Evolutionary conservation across 1,140 invertebrate genomes (phyloP).

Genomic region (Tetragnatha versicolor): DNA sequence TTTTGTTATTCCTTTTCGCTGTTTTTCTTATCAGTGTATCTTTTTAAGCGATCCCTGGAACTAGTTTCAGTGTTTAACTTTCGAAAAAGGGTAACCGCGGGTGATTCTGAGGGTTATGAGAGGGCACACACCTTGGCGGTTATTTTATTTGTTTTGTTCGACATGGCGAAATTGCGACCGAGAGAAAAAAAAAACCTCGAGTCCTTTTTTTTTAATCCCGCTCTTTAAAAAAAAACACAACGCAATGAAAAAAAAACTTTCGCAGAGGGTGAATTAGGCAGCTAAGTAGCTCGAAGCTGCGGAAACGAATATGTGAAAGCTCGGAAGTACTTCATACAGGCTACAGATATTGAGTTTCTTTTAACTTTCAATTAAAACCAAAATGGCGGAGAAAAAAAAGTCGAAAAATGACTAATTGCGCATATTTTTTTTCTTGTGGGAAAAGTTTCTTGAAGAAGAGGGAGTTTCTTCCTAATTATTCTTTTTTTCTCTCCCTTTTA

Average conservation of each 20-base stretch:
- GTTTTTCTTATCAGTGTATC: not conserved
- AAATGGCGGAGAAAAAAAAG: constrained; percentile 22
- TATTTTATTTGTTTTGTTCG: constrained; percentile 48
- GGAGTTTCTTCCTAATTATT: not conserved
- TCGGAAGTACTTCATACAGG: constrained; percentile 22
- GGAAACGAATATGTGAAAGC: constrained; percentile 37
- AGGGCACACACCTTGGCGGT: constrained; percentile 9
- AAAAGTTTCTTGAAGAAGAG: constrained; percentile 13
- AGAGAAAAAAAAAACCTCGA: not conserved
- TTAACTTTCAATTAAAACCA: constrained; percentile 52
- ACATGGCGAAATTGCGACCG: constrained; percentile 1
- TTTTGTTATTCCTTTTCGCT: not conserved
- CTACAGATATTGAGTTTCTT: constrained; percentile 49
- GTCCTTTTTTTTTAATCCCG: no score
- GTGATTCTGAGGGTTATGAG: constrained; percentile 11
- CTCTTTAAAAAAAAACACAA: constrained; percentile 2
- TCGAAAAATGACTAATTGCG: constrained; percentile 52
- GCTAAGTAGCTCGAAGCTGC: constrained; percentile 28
- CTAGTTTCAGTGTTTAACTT: constrained; percentile 50
- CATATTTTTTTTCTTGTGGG: constrained; percentile 11
- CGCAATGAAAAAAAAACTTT: constrained; percentile 14
- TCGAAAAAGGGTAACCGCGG: constrained; percentile 48
- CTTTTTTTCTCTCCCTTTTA: constrained; percentile 5
- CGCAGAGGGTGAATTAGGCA: constrained; percentile 20
- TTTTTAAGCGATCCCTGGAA: constrained; percentile 48